Base-by-base conservation (phyloP, 2,113 vertebrate species). In the Cyanoderma ruficeps region DNA sequence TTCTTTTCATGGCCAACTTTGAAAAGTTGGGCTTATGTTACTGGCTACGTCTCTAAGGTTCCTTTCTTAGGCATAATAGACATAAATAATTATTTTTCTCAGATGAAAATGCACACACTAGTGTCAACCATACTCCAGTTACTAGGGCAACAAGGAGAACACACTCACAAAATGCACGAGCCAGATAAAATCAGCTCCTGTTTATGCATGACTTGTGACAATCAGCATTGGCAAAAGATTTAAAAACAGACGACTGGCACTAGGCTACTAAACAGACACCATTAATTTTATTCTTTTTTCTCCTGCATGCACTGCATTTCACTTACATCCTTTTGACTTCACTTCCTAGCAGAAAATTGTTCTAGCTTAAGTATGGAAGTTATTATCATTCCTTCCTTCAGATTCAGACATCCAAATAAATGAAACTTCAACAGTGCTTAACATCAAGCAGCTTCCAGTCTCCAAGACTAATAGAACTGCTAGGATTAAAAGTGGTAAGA, bases 361-460 rank as follows among this genome's bases (percentile, higher is more conserved):
- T 87, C 74, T 52, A 71, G 37, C 28, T 87, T 75, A 88, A 72
- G 44, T 44, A 63, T 37, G 49, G 74, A 87, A 82, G 37, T 87
- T 64, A 89, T 83, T 88, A 53, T 61, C 31, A 83, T 83, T 83
- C 14, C 41, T 87, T 63, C 37, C 53, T 79, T 87, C 47, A 79
- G 44, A 76, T 76, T 53, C 87, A 92, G 59, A 44, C 69, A 91
- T 60, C 53, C 78, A 94, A 92, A 89, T 65, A 92, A 94, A 94
- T 76, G 53, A 82, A 88, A 88, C 49, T 91, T 84, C 89, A 91
- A 53, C 60, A 89, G 41, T 53, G 41, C n/a, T 96, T 90, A 85
- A 49, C 41, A 89, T 91, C 81, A 89, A 91, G 41, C 20, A 37
- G 37, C 28, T 91, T 83, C 57, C 53, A 84, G 37, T 65, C 49